Evolutionary conservation across 2,113 vertebrate genomes (phyloP), one percentile per base, ranked within the genome.

Genomic region (Leuciscus idus): DNA sequence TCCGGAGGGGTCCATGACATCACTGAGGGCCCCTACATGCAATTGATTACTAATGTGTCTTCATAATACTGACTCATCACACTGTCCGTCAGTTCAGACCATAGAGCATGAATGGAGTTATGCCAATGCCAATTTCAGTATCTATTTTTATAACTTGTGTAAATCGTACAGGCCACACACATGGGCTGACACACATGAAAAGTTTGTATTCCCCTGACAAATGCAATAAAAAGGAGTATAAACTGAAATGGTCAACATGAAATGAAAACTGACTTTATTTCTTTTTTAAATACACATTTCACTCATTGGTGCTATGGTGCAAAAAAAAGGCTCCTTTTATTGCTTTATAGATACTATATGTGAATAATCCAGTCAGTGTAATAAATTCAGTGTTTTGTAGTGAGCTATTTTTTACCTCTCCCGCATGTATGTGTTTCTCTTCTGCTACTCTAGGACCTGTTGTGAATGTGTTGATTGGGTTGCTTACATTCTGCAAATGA

Each of bases 1-100:
- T 90, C 92, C 89, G 92, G 87, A 83, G 89, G 50, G 89, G 75
- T 89, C 70, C 75, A 76, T 94, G 93, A 94, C 93, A 90, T 94
- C 92, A 88, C 55, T 59, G 52, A 66, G 50, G 77, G 19, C 75
- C 48, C 50, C 26, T 19, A 17, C 50, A 77, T 0, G 23, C 50
- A 46, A 26, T 36, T 48, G 73, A 75, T 75, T 50, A 77, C 13
- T 21, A 33, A 55, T 33, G 50, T 55, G 75, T 3, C 28, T 30
- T 77, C 46, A 77, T 77, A 12, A 77, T 21, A 30, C 48, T 55
- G 74, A 74, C 55, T 52, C 72, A 88, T 88, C 62, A 77, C 83
- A 88, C 89, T 85, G 75, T 79, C 84, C 28, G 46, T 88, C 55
- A 81, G 59, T 64, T 85, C 81, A 87, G 64, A 79, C 26, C 82